Conservation (phyloP, 2,113 vertebrate genomes). For the Tupaia chinensis region DNA sequence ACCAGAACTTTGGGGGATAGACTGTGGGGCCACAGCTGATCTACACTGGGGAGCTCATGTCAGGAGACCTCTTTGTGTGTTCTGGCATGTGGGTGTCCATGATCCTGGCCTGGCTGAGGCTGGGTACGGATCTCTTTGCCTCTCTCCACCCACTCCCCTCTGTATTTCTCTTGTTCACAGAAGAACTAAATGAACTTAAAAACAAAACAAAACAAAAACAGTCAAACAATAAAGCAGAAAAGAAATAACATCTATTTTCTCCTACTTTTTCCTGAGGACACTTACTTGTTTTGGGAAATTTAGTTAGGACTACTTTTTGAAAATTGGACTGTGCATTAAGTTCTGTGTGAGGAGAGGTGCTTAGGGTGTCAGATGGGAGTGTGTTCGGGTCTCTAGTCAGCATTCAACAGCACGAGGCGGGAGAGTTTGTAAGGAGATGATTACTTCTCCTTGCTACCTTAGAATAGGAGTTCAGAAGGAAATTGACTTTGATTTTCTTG, state of each 20-base stretch:
- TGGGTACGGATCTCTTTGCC: too few relatives aligned
- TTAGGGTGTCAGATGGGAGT: neutral
- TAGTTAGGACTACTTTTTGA: slow-evolving; percentile 40
- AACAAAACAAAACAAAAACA: too few relatives aligned
- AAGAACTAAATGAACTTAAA: too few relatives aligned
- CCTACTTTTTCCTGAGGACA: neutral
- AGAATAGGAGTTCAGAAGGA: slow-evolving; percentile 64
- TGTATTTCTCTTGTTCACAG: too few relatives aligned
- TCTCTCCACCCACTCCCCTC: too few relatives aligned
- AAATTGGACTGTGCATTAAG: neutral
- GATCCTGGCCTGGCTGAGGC: too few relatives aligned
- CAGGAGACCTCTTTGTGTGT: too few relatives aligned
- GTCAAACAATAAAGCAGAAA: too few relatives aligned
- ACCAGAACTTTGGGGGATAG: too few relatives aligned
- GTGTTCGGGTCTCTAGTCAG: slow-evolving; percentile 16
- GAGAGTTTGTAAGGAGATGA: slow-evolving; percentile 60
- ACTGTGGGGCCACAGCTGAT: too few relatives aligned
- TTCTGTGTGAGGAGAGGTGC: neutral
- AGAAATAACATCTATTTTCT: neutral
- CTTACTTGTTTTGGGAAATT: neutral
- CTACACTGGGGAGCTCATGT: too few relatives aligned
- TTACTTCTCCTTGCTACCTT: slow-evolving; percentile 55
- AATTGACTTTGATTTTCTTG: slow-evolving; percentile 77
- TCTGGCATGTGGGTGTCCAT: too few relatives aligned
- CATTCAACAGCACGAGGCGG: neutral